Evolutionary conservation across 2,888 invertebrate species (phyloP), one percentile per base, ranked within the genome.

Genomic region (Galerucella nymphaeae): DNA sequence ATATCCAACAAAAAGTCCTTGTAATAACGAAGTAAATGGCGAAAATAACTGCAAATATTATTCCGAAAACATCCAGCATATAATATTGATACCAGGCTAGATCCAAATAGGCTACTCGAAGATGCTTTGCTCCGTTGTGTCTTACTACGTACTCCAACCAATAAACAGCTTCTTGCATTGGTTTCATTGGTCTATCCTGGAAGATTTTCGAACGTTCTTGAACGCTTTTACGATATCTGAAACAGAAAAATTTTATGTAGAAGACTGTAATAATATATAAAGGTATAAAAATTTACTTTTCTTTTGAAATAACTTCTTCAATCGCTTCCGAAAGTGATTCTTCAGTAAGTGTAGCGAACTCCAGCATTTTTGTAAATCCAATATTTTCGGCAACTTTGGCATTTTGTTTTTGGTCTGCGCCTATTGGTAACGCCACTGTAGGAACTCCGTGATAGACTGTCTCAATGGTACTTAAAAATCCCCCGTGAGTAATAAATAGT

Each of bases 61-160:
- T 13, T 41, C 70, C 73, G 18, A 79, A 57, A 9, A 84, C 79
- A 76, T 84, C 84, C 9, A 83, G n/a, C 42, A 81, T 66, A 16
- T 78, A 74, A 72, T 80, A 81, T 67, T 83, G 78, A 63, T 80
- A 83, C 81, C 80, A 81, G 9, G 55, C 18, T n/a, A 83, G 67
- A 69, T 78, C 71, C 41, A 81, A 59, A n/a, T 76, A 77, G 5
- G 76, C 77, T n/a, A 78, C 75, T 41, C 78, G 74, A 45, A 83
- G 78, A 75, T 83, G 82, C 20, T 75, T 64, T 0, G 83, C 81
- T 30, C 83, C 83, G 42, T 80, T 80, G 64, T 82, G 79, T 20
- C 80, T 75, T 9, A 82, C 71, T 8, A 82, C 79, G 65, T 82
- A 81, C 69, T 82, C 80, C 2, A 80, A 75, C 82, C 82, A 83